phyloP scores from a whole-genome alignment of 2,113 vertebrate genomes.

The Periophthalmodon schlosseri region DNA sequence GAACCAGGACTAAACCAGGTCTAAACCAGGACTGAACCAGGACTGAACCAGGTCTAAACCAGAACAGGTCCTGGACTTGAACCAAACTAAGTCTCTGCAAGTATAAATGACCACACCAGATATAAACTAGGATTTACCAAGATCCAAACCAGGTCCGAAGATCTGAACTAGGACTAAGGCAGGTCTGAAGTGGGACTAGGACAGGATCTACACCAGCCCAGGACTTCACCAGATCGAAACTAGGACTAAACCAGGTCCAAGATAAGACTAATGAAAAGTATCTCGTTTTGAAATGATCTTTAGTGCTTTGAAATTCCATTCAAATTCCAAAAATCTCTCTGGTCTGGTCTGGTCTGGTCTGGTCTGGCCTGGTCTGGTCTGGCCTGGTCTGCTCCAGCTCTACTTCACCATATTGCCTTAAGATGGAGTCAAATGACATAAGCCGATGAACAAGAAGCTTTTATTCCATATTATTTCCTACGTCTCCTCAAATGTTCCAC shows the following conservation, averaged over 20 bases:
- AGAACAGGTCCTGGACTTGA: too few species aligned
- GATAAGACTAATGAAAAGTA: neutral
- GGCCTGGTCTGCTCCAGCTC: conserved; percentile 12
- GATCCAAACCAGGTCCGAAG: neutral
- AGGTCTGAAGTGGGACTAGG: neutral
- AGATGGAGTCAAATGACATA: conserved; percentile 42
- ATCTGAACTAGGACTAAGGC: neutral
- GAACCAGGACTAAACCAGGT: neutral
- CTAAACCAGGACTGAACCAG: too few species aligned
- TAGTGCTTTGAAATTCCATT: neutral
- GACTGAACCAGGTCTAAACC: too few species aligned
- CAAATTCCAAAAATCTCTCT: neutral
- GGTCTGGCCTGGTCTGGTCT: conserved; percentile 30
- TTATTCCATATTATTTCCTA: conserved; percentile 12
- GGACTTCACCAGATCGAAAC: neutral
- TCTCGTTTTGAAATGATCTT: too few species aligned
- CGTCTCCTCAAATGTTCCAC: conserved; percentile 5
- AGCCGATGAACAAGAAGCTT: conserved; percentile 26
- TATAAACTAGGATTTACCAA: too few species aligned
- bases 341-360: conserved; percentile 22
- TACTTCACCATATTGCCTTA: conserved; percentile 49
- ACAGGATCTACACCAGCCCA: neutral
- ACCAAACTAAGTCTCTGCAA: too few species aligned
- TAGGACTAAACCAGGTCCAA: neutral
- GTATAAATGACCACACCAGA: too few species aligned